Percentiles rank a stretch among this genome's conserved stretches.
Conservation (phyloP, 2,888 invertebrate species). For the Hemithea aestivaria region DNA sequence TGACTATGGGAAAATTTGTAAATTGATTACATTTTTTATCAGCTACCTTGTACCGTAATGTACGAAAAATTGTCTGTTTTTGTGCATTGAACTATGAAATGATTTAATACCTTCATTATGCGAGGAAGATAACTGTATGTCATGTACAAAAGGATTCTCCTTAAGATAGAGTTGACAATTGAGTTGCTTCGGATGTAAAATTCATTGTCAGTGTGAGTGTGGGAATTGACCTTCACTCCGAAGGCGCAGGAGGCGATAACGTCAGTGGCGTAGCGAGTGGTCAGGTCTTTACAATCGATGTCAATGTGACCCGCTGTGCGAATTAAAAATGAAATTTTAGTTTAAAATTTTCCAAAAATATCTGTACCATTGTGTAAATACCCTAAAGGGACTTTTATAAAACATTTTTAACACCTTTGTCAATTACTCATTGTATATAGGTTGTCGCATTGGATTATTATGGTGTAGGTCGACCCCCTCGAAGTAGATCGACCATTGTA, state of each 20-base stretch:
- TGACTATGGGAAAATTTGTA: too few species aligned
- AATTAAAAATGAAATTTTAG: too few species aligned
- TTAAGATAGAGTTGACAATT: slow-evolving; percentile 49
- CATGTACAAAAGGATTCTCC: slow-evolving; percentile 30
- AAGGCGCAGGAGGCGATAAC: slow-evolving; percentile 75
- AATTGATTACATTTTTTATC: too few species aligned
- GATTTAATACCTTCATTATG: slow-evolving; percentile 26
- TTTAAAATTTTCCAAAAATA: too few species aligned
- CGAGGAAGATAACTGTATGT: slow-evolving; percentile 27
- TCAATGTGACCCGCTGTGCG: slow-evolving; percentile 35
- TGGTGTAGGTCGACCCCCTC: too few species aligned
- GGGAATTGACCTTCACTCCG: slow-evolving; percentile 74
- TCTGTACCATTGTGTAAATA: too few species aligned
- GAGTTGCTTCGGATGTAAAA: slow-evolving; percentile 73
- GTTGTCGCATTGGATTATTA: too few species aligned
- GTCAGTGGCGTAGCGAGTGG: slow-evolving; percentile 67
- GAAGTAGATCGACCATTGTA: too few species aligned
- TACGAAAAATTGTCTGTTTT: background rate
- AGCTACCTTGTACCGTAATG: too few species aligned
- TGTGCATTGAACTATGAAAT: background rate
- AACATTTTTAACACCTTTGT: too few species aligned
- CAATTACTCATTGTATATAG: too few species aligned
- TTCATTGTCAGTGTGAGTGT: slow-evolving; percentile 67
- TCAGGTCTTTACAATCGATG: slow-evolving; percentile 61
- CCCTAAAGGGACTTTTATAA: too few species aligned